Evolutionary conservation across 2,888 invertebrate genomes (phyloP), one percentile per base, ranked within the genome.

Genomic region (Norana najaformis): DNA sequence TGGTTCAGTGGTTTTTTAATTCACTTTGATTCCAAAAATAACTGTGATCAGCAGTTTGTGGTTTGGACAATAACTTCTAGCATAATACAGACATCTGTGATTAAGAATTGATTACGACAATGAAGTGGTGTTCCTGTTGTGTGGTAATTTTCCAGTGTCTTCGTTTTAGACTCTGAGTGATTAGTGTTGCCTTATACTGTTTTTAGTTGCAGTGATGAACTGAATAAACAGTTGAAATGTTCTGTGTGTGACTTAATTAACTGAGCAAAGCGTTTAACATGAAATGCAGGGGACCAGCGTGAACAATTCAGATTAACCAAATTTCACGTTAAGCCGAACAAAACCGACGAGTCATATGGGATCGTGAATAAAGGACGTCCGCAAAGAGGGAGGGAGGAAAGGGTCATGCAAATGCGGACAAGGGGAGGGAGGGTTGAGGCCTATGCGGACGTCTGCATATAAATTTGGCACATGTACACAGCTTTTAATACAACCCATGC

Each of bases 161-260:
- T 69, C n/a, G 69, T 69, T 30, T n/a, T 69, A 3, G 69, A 69
- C 8, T 69, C n/a, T 8, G 69, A 69, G 30, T 69, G 30, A 69
- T n/a, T 69, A n/a, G n/a, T 69, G 69, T 69, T 69, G 69, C 69
- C 69, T 69, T 69, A 69, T 30, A 69, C 69, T 69, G 69, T 69
- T 69, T 69, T 30, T 69, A 69, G 69, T 69, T 69, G n/a, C n/a
- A n/a, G 69, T 30, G 11, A 69, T 69, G 69, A n/a, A n/a, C 69
- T 69, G n/a, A 69, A 69, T 69, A 69, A 69, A 69, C 69, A 69
- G 69, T 69, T 30, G 30, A 69, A n/a, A 69, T 69, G 69, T n/a
- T 69, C 69, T 8, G 69, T n/a, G 69, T n/a, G 0, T 69, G 30
- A 69, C 69, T 69, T 69, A n/a, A n/a, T 69, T 69, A 53, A 53